Percentiles rank a stretch among this genome's conserved stretches.
Conservation (phyloP, 2,113 vertebrate genomes). For the Epinephelus lanceolatus region DNA sequence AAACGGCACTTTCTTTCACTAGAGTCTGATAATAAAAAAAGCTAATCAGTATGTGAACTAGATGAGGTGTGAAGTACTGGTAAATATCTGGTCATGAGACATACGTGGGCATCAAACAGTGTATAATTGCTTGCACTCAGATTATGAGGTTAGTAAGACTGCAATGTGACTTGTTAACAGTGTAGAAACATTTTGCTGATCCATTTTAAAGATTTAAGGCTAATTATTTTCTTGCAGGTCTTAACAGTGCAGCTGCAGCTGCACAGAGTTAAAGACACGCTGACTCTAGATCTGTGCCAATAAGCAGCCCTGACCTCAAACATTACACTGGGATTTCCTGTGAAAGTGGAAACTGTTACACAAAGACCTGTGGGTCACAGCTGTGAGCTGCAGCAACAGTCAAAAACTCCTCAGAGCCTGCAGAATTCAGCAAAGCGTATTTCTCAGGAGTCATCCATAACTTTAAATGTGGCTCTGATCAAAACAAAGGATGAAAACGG, state of each 20-base stretch:
- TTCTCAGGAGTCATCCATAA: neutral
- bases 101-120: neutral
- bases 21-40: neutral
- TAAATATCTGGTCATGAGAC: neutral
- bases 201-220: neutral
- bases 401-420: conserved; percentile 1
- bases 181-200: neutral
- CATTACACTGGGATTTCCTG: conserved; percentile 25
- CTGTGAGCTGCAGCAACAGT: conserved; percentile 33
- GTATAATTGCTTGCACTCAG: neutral
- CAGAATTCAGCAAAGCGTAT: conserved; percentile 17
- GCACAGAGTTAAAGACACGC: neutral
- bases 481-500: too few species aligned
- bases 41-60: neutral
- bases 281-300: conserved; percentile 39
- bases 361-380: conserved; percentile 42
- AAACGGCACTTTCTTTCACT: neutral
- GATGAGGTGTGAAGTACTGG: neutral
- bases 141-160: neutral
- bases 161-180: neutral
- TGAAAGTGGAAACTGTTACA: conserved; percentile 34
- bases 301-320: conserved; percentile 35
- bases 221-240: neutral
- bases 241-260: neutral
- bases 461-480: conserved; percentile 7